A percentile compares a stretch with the other conserved stretches of the same genome.
phyloP scores from a whole-genome alignment of 2,113 vertebrate species.

The Barbus barbus region DNA sequence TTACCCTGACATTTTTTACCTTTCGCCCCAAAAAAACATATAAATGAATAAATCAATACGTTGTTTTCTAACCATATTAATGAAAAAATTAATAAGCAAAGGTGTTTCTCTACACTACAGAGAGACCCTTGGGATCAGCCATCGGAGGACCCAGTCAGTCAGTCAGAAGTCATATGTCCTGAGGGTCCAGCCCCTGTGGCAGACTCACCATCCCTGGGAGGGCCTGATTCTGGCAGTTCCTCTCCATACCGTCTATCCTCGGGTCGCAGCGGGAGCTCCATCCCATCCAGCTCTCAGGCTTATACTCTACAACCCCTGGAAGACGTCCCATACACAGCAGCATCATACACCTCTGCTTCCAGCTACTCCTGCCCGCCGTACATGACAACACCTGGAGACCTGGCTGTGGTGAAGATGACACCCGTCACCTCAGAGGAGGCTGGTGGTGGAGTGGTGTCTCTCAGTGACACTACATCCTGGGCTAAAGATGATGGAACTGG shows the following conservation, averaged over 20 bases:
- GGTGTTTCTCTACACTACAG: constrained; percentile 61
- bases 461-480: constrained; percentile 76
- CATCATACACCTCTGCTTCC: constrained; percentile 68
- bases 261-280: constrained; percentile 60
- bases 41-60: too few relatives aligned
- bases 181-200: constrained; percentile 70
- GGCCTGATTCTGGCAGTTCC: constrained; percentile 60
- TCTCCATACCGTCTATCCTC: constrained; percentile 69
- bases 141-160: constrained; percentile 69
- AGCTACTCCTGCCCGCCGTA: constrained; percentile 76
- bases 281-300: constrained; percentile 68
- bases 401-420: constrained; percentile 70
- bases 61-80: not conserved
- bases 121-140: constrained; percentile 84
- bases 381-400: constrained; percentile 71
- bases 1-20: too few relatives aligned
- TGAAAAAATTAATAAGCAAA: not conserved
- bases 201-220: constrained; percentile 66
- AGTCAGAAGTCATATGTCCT: constrained; percentile 63
- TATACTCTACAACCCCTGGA: constrained; percentile 79
- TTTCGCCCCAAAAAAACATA: too few relatives aligned
- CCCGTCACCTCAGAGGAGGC: constrained; percentile 68
- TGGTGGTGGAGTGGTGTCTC: constrained; percentile 47
- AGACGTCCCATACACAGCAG: constrained; percentile 72
- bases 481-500: constrained; percentile 76